Conservation (phyloP, 1,140 invertebrate genomes). For the Cotesia glomerata region DNA sequence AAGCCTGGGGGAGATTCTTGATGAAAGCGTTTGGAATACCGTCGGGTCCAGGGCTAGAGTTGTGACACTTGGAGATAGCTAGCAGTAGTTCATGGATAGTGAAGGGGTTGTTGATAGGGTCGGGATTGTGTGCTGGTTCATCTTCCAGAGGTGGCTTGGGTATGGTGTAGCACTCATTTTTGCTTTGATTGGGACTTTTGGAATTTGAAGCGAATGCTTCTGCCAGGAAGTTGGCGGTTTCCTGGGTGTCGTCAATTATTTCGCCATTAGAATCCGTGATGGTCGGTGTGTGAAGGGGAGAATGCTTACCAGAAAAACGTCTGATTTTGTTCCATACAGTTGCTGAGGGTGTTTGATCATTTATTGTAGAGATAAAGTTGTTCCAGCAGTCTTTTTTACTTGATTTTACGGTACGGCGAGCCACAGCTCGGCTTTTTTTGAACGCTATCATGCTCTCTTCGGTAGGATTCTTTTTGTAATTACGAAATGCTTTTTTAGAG, state of each 20-base stretch:
- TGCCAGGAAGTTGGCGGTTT: slow-evolving; percentile 38
- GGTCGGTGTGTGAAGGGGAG: neutral
- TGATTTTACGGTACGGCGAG: slow-evolving; percentile 21
- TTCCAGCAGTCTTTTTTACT: slow-evolving; percentile 19
- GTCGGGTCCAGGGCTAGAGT: neutral
- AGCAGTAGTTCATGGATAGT: neutral
- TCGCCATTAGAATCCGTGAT: neutral
- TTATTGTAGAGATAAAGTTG: slow-evolving; percentile 22
- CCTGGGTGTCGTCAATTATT: slow-evolving; percentile 8
- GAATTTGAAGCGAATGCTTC: slow-evolving; percentile 40
- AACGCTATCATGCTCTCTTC: slow-evolving; percentile 35
- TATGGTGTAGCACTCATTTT: neutral
- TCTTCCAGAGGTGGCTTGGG: too few relatives aligned
- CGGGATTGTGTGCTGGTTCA: neutral
- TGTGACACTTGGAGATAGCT: neutral
- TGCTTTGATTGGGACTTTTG: slow-evolving; percentile 32
- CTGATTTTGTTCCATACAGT: slow-evolving; percentile 31
- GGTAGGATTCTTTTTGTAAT: slow-evolving; percentile 40
- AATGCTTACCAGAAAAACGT: slow-evolving; percentile 8
- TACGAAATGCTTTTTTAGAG: slow-evolving; percentile 40
- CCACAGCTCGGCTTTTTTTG: slow-evolving; percentile 38
- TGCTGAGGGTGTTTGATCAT: neutral
- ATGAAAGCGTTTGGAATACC: neutral
- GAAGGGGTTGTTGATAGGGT: neutral
- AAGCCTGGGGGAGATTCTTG: neutral